Evolutionary conservation across 2,797 vertebrate species (phyloP), one percentile per base, ranked within the genome.

Genomic region (Hoplostethus atlanticus): DNA sequence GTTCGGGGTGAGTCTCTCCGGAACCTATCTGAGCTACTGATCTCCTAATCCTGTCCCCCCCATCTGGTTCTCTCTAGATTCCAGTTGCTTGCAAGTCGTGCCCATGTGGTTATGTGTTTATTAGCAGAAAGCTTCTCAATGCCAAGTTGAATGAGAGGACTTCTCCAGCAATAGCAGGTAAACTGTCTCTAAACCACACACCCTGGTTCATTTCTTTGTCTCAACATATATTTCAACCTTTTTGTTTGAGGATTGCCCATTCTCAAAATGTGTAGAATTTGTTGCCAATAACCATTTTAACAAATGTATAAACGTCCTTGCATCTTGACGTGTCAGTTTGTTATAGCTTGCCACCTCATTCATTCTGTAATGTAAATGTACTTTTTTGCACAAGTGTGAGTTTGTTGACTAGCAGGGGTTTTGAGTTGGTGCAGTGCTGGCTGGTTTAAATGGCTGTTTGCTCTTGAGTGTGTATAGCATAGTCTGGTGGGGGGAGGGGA

Each of bases 21-120:
- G 31, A 21, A 21, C 21, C 21, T 21, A 21, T 21, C 21, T 21
- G 21, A 21, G 31, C 31, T 5, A n/a, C 13, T 31, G 59, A 60
- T 66, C 30, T 40, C 47, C 57, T 53, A 46, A 73, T 57, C 38
- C 61, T 48, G 65, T 47, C 21, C 21, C 21, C 13, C 56, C 40
- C 38, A 48, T 59, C 65, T 84, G 34, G 62, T 80, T 79, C 80
- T 71, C 61, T 91, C 60, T 28, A 99, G 98, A 98, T 99, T 93
- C 98, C 98, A 62, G 98, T 99, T 84, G 97, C 98, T 9, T 99
- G 98, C 87, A 99, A 99, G 88, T 98, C 97, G 3, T 99, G 97
- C 84, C 96, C 97, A 5, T 99, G 98, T 91, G 98, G 97, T 73
- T 99, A 94, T 70, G 96, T 99, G 87, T 99, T 99, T 90, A 99